phyloP scores from a whole-genome alignment of 2,113 vertebrate species.

The Tachycineta bicolor region DNA sequence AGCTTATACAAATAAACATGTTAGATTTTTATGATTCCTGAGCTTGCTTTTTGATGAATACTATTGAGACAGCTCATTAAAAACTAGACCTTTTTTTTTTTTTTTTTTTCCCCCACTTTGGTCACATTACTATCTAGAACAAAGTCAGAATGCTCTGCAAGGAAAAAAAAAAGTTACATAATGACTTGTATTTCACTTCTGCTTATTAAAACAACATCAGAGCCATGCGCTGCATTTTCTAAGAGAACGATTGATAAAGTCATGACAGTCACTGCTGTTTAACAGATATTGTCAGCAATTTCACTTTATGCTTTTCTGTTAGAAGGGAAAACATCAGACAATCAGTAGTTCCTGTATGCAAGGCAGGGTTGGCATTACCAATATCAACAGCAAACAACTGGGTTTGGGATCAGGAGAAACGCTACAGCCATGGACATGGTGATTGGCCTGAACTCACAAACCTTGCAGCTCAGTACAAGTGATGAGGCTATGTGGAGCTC shows the following conservation, averaged over 20 bases:
- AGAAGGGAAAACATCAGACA: not conserved
- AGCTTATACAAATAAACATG: slow-evolving; percentile 39
- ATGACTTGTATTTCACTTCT: slow-evolving; percentile 37
- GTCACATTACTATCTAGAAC: slow-evolving; percentile 52
- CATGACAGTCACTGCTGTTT: not conserved
- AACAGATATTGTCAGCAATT: not conserved
- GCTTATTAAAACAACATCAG: slow-evolving; percentile 42
- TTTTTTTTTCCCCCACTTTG: not conserved
- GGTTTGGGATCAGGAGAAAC: not conserved
- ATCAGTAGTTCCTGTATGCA: not conserved
- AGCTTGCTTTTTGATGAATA: slow-evolving; percentile 52
- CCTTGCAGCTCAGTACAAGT: not conserved
- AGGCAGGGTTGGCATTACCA: not conserved
- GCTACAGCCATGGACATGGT: not conserved
- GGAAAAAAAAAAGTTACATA: not conserved
- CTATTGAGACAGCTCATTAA: slow-evolving; percentile 61
- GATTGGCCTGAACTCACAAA: not conserved
- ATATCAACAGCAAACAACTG: not conserved
- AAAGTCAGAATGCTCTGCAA: slow-evolving; percentile 27
- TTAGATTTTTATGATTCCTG: slow-evolving; percentile 51
- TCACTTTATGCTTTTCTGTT: not conserved
- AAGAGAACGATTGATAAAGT: not conserved
- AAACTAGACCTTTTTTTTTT: not conserved
- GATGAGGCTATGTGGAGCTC: not conserved
- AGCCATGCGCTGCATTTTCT: not conserved